phyloP scores from a whole-genome alignment of 2,113 vertebrate species.

The Glaucidium brasilianum region DNA sequence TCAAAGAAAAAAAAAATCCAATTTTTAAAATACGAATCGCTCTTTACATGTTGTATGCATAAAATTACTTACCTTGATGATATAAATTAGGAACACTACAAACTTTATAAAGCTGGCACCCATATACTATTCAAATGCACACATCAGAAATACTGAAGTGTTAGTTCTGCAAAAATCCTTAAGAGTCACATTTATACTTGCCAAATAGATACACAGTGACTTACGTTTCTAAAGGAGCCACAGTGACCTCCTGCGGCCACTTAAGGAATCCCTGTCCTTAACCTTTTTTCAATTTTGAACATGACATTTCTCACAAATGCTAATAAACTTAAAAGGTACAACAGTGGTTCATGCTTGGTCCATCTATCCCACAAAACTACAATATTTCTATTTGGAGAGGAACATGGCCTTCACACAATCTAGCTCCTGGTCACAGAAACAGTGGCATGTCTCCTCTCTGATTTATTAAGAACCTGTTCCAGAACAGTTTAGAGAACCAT shows the following conservation, averaged over 20 bases:
- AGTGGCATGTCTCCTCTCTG: background rate
- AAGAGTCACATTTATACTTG: background rate
- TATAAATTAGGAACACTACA: slow-evolving; percentile 39
- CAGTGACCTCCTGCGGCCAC: slow-evolving; percentile 43
- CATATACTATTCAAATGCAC: background rate
- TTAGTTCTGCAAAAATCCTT: background rate
- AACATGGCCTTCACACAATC: background rate
- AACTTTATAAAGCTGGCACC: slow-evolving; percentile 18
- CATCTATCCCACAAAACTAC: background rate
- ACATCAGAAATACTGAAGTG: background rate
- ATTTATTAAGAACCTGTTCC: background rate
- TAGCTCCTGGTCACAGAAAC: background rate
- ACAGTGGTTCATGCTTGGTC: background rate
- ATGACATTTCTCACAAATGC: background rate
- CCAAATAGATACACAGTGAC: background rate
- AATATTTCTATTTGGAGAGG: background rate
- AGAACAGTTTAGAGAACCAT: background rate
- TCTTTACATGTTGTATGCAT: slow-evolving; percentile 22
- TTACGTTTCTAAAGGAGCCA: background rate
- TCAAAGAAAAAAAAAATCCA: background rate
- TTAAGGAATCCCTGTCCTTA: background rate
- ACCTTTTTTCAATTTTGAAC: background rate
- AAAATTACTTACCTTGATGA: background rate
- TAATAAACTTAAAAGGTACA: background rate
- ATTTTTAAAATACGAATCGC: slow-evolving; percentile 20